phyloP scores from a whole-genome alignment of 2,888 invertebrate species.

The Clanis bilineata region DNA sequence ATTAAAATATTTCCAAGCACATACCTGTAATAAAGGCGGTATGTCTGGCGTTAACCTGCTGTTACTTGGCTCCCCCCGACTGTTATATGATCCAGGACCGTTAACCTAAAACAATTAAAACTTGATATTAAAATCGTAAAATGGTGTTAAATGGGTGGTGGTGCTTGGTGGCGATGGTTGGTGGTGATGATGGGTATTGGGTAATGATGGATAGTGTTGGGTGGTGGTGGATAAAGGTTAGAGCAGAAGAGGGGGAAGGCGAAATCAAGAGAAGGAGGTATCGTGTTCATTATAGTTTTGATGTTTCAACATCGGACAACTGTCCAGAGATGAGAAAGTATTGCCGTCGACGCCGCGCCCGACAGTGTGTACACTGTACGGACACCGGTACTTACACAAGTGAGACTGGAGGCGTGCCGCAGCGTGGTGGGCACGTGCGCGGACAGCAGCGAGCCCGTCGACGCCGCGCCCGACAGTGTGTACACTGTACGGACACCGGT shows the following conservation, averaged over 20 bases:
- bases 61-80: constrained; percentile 71
- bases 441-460: constrained; percentile 73
- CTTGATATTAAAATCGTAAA: too few species aligned
- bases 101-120: constrained; percentile 68
- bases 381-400: constrained; percentile 86
- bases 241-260: too few species aligned
- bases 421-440: constrained; percentile 69
- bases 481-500: constrained; percentile 97
- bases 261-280: too few species aligned
- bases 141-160: too few species aligned
- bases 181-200: too few species aligned
- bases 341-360: constrained; percentile 83
- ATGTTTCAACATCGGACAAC: too few species aligned
- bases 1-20: background rate
- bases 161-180: too few species aligned
- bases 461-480: constrained; percentile 88
- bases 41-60: constrained; percentile 78
- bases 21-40: constrained; percentile 87
- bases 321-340: too few species aligned
- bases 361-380: constrained; percentile 97
- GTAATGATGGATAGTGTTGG: too few species aligned
- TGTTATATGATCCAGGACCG: constrained; percentile 72
- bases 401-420: constrained; percentile 76
- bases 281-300: too few species aligned
- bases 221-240: too few species aligned